phyloP scores from a whole-genome alignment of 2,888 invertebrate species.

The Sinopyrophorus schimmeli region DNA sequence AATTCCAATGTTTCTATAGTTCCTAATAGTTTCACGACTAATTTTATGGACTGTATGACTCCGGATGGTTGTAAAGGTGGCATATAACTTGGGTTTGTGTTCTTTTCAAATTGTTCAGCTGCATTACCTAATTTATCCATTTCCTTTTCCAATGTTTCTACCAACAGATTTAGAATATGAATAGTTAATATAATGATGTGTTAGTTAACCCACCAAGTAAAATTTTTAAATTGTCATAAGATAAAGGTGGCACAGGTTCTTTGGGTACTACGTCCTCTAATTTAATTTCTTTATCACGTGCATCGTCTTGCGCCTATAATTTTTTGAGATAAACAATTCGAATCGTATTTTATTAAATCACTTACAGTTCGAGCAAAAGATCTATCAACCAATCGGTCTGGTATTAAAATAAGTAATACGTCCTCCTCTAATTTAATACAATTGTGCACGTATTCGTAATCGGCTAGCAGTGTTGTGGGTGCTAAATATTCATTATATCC shows the following conservation, averaged over 20 bases:
- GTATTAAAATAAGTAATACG: constrained; percentile 69
- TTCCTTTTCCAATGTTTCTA: constrained; percentile 82
- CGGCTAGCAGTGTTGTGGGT: constrained; percentile 79
- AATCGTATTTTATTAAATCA: constrained; percentile 21
- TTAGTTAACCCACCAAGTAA: constrained; percentile 68
- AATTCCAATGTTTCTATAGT: constrained; percentile 88
- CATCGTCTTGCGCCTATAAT: constrained; percentile 73
- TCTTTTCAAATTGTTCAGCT: constrained; percentile 57
- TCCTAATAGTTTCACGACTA: constrained; percentile 86
- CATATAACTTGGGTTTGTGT: constrained; percentile 48
- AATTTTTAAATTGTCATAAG: constrained; percentile 83
- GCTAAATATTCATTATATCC: constrained; percentile 89
- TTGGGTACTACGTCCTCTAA: constrained; percentile 80
- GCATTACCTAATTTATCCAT: constrained; percentile 74
- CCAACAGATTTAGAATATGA: constrained; percentile 28
- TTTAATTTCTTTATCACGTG: constrained; percentile 71
- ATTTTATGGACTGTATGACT: constrained; percentile 89
- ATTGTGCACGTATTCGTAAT: constrained; percentile 91
- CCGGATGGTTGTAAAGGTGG: constrained; percentile 65
- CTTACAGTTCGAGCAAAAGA: constrained; percentile 76
- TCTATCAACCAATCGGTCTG: constrained; percentile 68
- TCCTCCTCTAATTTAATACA: constrained; percentile 93
- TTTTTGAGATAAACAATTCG: constrained; percentile 13
- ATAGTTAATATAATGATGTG: background rate
- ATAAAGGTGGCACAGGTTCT: constrained; percentile 70